Base-by-base conservation (phyloP, 35 echinoderm and acorn worm species). In the Apostichopus californicus region DNA sequence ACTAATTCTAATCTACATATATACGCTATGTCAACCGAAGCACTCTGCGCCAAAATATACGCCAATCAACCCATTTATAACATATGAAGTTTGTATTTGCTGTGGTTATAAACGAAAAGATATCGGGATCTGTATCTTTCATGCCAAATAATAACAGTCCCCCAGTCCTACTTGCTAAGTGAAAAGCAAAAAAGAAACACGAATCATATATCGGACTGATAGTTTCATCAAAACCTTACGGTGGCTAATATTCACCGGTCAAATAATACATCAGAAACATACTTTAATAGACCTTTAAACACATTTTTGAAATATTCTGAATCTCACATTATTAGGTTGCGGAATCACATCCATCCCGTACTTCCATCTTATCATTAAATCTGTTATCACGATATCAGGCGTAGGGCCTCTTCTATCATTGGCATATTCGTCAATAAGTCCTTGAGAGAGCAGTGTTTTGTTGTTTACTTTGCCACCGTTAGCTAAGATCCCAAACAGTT, bases 401-500 rank as follows among this genome's bases (percentile, higher is more conserved):
- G 83, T 86, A 15, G 55, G 83, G 55, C 24, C 83, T 18, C 64
- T 65, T 87, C 66, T 87, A 52, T 87, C 57, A 71, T 87, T 14
- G 15, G 5, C 18, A 66, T 87, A 86, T 71, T 86, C 81, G 46
- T 93, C 61, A 2, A 93, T 22, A n/a, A 85, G 7, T 5, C 12
- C 7, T 87, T 72, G 24, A 1, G 80, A 86, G 8, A 93, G 63
- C 6, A 93, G 14, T 3, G 28, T 93, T 55, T 87, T 93, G n/a
- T 82, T 82, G 6, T 77, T 21, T 5, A 57, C 5, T 26, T 63
- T 60, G 7, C 95, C 95, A 24, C 88, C 92, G 68, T 93, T 93
- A 54, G 95, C 92, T 6, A 96, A 13, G 7, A 96, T 93, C 9
- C 92, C 95, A 68, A 90, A 96, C 6, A 98, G 59, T 88, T 95